Evolutionary conservation across 2,113 vertebrate genomes (phyloP).

Genomic region (Lota lota): DNA sequence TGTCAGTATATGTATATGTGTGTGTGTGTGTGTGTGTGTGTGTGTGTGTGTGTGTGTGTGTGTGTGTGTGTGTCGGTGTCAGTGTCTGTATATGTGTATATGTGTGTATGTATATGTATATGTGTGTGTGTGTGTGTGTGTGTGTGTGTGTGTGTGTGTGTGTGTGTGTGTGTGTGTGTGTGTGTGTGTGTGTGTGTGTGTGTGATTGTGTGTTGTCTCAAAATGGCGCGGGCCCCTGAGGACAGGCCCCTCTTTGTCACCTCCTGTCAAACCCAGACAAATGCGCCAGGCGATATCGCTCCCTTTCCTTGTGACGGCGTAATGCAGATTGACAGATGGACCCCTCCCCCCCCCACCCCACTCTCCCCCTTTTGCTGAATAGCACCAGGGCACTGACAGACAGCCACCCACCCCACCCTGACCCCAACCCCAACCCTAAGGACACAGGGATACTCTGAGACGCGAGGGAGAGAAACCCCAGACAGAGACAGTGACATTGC

Average conservation of each 20-base stretch:
- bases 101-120: neutral
- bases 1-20: no score
- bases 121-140: neutral
- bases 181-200: neutral
- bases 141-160: neutral
- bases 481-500: constrained; percentile 15
- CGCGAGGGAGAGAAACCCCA: constrained; percentile 4
- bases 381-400: constrained; percentile 16
- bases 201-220: neutral
- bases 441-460: constrained; percentile 8
- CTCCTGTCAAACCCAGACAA: constrained; percentile 41
- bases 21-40: neutral
- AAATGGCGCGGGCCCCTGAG: constrained; percentile 15
- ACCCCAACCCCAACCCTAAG: constrained; percentile 14
- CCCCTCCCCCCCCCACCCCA: neutral
- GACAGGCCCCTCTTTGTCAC: constrained; percentile 25
- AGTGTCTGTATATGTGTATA: neutral
- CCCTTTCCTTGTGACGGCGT: constrained; percentile 10
- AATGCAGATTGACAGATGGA: constrained; percentile 29
- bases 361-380: no score
- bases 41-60: neutral
- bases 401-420: neutral
- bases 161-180: neutral
- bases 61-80: neutral
- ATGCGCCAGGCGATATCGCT: constrained; percentile 33